Percentiles rank a stretch among this genome's conserved stretches.
phyloP scores from a whole-genome alignment of 1,140 invertebrate species.

The Lysiphlebus fabarum region DNA sequence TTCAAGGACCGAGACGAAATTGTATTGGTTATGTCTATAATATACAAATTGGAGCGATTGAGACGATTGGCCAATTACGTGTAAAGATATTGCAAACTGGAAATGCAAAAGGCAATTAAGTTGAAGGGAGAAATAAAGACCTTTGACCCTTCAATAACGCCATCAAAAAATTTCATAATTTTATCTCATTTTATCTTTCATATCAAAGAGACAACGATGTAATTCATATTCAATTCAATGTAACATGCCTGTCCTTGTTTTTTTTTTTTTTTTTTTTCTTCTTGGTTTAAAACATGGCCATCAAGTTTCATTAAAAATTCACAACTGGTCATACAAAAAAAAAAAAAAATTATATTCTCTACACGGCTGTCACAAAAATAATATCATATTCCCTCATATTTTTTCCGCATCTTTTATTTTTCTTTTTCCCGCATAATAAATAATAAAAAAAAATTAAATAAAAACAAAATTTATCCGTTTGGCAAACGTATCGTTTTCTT shows the following conservation, averaged over 20 bases:
- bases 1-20: not conserved
- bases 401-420: not conserved
- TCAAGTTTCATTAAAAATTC: not conserved
- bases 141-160: constrained; percentile 19
- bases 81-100: constrained; percentile 21
- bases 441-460: not conserved
- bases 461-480: constrained; percentile 18
- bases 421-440: not conserved
- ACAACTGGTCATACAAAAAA: not conserved
- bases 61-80: constrained; percentile 29
- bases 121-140: constrained; percentile 6
- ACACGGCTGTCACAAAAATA: constrained; percentile 19
- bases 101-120: constrained; percentile 25
- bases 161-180: too few species aligned
- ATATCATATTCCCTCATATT: constrained; percentile 17
- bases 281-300: too few species aligned
- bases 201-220: constrained; percentile 19
- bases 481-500: constrained; percentile 25
- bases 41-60: constrained; percentile 25
- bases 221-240: constrained; percentile 20
- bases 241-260: not conserved
- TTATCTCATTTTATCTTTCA: too few species aligned
- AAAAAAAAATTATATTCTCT: not conserved
- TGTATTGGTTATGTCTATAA: constrained; percentile 11
- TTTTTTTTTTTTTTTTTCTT: too few species aligned